These are phyloP conservation scores for Scleropages formosus DNA, from an alignment of 2,797 vertebrate species.

Conservation along the genomic window DNA sequence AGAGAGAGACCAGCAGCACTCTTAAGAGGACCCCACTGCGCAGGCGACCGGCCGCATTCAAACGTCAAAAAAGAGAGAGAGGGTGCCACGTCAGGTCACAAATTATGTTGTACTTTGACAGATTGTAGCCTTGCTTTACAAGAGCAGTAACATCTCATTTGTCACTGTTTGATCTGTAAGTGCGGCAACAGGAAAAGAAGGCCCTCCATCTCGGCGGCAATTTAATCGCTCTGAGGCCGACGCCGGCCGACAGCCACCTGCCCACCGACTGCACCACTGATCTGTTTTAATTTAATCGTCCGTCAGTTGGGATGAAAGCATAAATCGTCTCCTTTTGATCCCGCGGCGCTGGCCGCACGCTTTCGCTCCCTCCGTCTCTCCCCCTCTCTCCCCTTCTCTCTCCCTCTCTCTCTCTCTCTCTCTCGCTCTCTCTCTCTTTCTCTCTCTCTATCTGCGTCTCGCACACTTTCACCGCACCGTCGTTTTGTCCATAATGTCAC, in stretches of 20 bases:
- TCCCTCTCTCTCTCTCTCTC: slow-evolving; percentile 17
- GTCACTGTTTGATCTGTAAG: slow-evolving; percentile 86
- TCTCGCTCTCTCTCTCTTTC: slow-evolving; percentile 11
- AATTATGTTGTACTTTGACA: slow-evolving; percentile 88
- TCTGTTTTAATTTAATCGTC: slow-evolving; percentile 88
- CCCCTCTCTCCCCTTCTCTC: slow-evolving; percentile 26
- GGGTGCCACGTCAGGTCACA: slow-evolving; percentile 79
- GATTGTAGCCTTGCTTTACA: slow-evolving; percentile 88
- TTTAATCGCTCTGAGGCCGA: slow-evolving; percentile 76
- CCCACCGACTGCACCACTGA: slow-evolving; percentile 75
- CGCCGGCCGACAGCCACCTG: slow-evolving; percentile 79
- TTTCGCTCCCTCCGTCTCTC: slow-evolving; percentile 23
- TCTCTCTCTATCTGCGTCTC: background rate
- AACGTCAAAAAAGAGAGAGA: slow-evolving; percentile 72
- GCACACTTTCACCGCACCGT: background rate
- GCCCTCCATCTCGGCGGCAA: slow-evolving; percentile 77
- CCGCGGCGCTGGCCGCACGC: slow-evolving; percentile 49
- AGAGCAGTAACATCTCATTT: slow-evolving; percentile 87
- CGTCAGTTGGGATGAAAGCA: slow-evolving; percentile 79
- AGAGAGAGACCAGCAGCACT: slow-evolving; percentile 60
- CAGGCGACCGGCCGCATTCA: slow-evolving; percentile 71
- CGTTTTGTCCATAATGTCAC: no score
- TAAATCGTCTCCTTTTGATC: slow-evolving; percentile 76
- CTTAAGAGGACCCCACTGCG: slow-evolving; percentile 74
- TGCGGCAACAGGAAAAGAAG: slow-evolving; percentile 76